Conservation (phyloP, 2,888 invertebrate species). For the Chymomyza amoena region DNA sequence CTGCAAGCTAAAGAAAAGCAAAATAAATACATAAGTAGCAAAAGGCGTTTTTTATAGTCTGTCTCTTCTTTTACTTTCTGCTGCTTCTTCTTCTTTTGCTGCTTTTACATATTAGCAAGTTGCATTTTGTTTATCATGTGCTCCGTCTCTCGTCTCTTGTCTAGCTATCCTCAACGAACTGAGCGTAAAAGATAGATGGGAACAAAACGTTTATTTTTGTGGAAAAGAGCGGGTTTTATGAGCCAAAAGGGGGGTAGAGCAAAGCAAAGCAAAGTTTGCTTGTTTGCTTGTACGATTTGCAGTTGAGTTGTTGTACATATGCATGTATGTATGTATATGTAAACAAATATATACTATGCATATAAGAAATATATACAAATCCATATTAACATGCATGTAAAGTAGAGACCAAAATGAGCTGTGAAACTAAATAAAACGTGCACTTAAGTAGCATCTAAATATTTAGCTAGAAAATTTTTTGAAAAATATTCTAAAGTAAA, state of each 20-base stretch:
- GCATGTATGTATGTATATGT: conserved; percentile 15
- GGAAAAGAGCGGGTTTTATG: background rate
- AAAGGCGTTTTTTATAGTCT: conserved; percentile 40
- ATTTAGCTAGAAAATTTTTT: too few species aligned
- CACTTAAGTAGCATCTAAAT: background rate
- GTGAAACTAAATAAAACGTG: conserved; percentile 24
- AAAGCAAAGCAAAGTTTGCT: conserved; percentile 28
- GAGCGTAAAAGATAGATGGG: background rate
- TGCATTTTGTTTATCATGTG: conserved; percentile 27
- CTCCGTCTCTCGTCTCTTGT: background rate
- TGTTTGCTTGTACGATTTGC: conserved; percentile 66
- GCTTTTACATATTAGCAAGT: conserved; percentile 54
- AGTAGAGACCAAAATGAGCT: conserved; percentile 13
- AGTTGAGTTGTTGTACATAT: conserved; percentile 36
- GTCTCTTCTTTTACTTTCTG: conserved; percentile 17
- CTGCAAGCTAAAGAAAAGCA: conserved; percentile 18
- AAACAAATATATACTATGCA: conserved; percentile 32
- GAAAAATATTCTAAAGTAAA: background rate
- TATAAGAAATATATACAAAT: too few species aligned
- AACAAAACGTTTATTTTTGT: background rate
- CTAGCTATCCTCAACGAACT: background rate
- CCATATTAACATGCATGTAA: background rate
- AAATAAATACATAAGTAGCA: conserved; percentile 32
- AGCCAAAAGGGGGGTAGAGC: too few species aligned
- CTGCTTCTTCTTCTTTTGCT: background rate